Conservation (phyloP, 2,113 vertebrate species). For the Zootoca vivipara region DNA sequence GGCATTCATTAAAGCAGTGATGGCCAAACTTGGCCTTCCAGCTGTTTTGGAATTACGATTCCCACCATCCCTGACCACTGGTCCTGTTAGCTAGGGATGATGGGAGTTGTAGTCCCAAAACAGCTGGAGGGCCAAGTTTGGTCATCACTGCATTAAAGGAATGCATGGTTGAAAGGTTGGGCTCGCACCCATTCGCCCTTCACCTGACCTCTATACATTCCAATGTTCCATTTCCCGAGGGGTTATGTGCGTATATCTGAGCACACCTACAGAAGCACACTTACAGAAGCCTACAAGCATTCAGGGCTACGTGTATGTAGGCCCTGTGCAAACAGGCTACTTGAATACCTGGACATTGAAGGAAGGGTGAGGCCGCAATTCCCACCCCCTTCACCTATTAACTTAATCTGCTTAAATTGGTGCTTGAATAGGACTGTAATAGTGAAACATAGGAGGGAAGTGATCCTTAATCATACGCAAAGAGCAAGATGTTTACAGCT, state of each 20-base stretch:
- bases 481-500: neutral
- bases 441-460: too few species aligned
- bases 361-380: neutral
- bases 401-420: neutral
- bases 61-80: too few species aligned
- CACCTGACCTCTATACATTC: neutral
- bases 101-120: too few species aligned
- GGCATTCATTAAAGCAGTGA: neutral
- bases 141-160: neutral
- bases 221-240: neutral
- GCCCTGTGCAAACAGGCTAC: neutral
- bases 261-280: neutral
- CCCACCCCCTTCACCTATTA: neutral
- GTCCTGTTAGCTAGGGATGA: too few species aligned
- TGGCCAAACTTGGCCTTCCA: too few species aligned
- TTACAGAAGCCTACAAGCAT: too few species aligned
- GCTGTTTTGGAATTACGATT: too few species aligned
- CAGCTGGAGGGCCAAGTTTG: too few species aligned
- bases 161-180: neutral
- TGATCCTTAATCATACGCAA: too few species aligned
- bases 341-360: neutral
- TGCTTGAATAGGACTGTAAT: too few species aligned
- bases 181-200: neutral
- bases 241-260: neutral
- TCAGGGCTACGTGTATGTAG: neutral